Base-by-base conservation (phyloP, 2,797 vertebrate genomes). In the Tamandua tetradactyla region DNA sequence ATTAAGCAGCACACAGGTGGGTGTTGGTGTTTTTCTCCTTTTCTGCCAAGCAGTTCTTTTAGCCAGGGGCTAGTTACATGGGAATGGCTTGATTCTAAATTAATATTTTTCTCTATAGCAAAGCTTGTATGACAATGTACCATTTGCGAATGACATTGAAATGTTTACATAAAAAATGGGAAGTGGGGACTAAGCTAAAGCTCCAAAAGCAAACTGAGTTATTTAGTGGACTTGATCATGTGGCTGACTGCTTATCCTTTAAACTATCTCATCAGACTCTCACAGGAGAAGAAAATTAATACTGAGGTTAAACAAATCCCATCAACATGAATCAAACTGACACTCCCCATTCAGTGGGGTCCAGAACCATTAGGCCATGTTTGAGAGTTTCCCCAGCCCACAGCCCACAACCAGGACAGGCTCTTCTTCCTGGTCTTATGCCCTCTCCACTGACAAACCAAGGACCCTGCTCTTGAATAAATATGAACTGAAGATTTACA, bases 1-100 rank as follows among this genome's bases (percentile, higher is more conserved):
- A 74, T n/a, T 79, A 61, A 94, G 30, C 42, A 92, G 76, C 25
- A 49, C 32, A 55, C 68, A 87, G 92, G 89, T 93, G n/a, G 20
- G 9, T 72, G 10, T 35, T 25, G 37, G 32, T 44, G 13, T 42
- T 57, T 87, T 25, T 91, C 40, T 87, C 79, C 93, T 44, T 92
- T 75, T 75, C 15, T 27, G 72, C 52, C 18, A 55, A 55, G 20
- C 52, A 55, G 52, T 20, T 55, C 52, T 78, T 55, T 47, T 49
- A 12, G 7, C 78, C 25, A 61, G 32, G 12, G 40, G 1, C 40
- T 90, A 13, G 20, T 83, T 79, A 85, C 8, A 87, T 1, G 49
- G 42, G 22, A 66, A 57, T 7, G 61, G 30, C 27, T 22, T 49
- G 55, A 35, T 89, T 86, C 79, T 35, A 18, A 83, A 2, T 27